Conservation (phyloP, 2,113 vertebrate genomes). For the Pollimyrus isidori region DNA sequence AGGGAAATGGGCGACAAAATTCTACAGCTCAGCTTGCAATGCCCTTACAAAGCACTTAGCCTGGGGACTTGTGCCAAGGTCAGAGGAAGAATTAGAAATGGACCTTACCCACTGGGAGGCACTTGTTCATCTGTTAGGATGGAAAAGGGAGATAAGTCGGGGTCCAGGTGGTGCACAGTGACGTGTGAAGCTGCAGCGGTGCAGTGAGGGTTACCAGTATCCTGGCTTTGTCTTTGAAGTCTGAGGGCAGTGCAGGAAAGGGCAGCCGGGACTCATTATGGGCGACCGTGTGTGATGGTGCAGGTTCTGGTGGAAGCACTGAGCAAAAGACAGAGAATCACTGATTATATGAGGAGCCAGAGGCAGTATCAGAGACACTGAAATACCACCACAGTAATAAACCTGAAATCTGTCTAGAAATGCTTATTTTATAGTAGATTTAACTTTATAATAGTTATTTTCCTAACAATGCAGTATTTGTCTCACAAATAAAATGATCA, state of each 20-base stretch:
- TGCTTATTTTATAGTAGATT: background rate
- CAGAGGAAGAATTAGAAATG: background rate
- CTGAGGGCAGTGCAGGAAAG: background rate
- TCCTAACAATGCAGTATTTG: background rate
- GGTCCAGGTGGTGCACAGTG: background rate
- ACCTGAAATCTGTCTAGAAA: background rate
- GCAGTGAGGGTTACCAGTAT: background rate
- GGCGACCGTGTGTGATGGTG: background rate
- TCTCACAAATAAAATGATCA: background rate
- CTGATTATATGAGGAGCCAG: background rate
- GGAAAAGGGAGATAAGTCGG: background rate
- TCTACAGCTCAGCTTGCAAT: background rate
- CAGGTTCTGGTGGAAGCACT: background rate
- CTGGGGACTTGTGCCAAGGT: background rate
- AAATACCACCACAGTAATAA: background rate
- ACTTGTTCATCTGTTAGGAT: background rate
- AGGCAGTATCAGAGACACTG: background rate
- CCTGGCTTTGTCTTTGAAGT: background rate
- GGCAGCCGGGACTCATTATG: background rate
- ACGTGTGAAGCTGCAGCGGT: conserved; percentile 24
- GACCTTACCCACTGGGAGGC: background rate
- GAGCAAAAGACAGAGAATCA: background rate
- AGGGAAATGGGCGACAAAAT: background rate
- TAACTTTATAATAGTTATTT: background rate
- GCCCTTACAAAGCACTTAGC: background rate